Base-by-base conservation (phyloP, 2,888 invertebrate genomes). In the Drosophila ustulata region DNA sequence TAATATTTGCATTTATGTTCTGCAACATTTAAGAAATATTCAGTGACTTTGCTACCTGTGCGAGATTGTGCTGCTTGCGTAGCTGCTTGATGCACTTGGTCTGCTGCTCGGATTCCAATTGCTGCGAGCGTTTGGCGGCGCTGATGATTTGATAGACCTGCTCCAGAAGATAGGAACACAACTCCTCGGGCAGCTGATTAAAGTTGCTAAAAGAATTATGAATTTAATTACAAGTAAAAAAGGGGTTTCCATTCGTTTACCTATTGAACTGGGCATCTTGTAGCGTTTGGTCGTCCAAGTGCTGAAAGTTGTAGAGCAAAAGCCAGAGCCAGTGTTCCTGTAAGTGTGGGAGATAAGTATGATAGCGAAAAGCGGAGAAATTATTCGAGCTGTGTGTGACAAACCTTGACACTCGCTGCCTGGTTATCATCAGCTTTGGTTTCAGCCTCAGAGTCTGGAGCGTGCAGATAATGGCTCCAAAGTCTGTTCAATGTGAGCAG, bases 81-180 rank as follows among this genome's bases (percentile, higher is more conserved):
- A 85, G 74, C 64, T 75, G 70, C 55, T 82, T 82, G 1, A 88
- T 80, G 71, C 83, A 84, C 26, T 78, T 86, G 23, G 66, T 67
- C 37, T 71, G 72, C 46, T 78, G 75, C 26, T 84, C 85, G 11
- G 64, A 37, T 30, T 76, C 78, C 37, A 75, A 70, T 7, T 76
- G 77, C 39, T 79, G 74, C 3, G 87, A 89, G 30, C 88, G 82
- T 57, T 91, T 82, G 0, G 92, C 91, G 50, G 89, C 84, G 63
- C 91, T 91, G 30, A 92, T 92, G 51, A 92, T 92, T 63, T 90
- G 90, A 76, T 91, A 91, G 6, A 92, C 90, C 63, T 91, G 87
- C 67, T 91, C 90, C 66, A 92, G 71, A 47, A 92, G 74, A 77
- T 90, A 92, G 3, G 90, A 91, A 34, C 91, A 92, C 18, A 92